Base-by-base conservation (phyloP, 2,797 vertebrate genomes). In the Toxotes lorentzi region DNA sequence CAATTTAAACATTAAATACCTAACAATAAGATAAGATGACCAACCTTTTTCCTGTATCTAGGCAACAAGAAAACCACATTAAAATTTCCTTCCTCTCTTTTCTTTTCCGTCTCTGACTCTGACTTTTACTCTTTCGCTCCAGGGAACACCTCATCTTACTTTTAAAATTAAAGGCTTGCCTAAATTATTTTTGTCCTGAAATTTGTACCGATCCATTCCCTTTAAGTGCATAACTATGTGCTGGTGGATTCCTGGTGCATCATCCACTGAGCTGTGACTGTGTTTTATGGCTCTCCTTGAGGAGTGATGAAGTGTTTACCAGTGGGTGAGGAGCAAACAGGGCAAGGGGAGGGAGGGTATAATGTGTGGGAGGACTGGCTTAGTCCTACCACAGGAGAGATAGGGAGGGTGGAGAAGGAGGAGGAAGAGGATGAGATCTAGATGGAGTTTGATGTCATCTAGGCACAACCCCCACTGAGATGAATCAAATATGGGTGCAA, bases 301-400 rank as follows among this genome's bases (percentile, higher is more conserved):
- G 91, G 85, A 86, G 78, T 92, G 91, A 94, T 93, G 86, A 91
- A 93, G 92, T 91, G 89, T 92, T 91, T 94, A 91, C 89, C 85
- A 79, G 83, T 86, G 79, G 81, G 74, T 84, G 84, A 88, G 83
- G 86, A 82, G 79, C 81, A 83, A 82, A 72, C 76, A 86, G 65
- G 70, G 64, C 69, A 58, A 73, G 70, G 63, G 79, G 27, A 38
- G 58, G 53, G 23, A n/a, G 54, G 50, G 7, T 2, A 5, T 40
- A 73, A 76, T 84, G 81, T 80, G 90, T 78, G 84, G 87, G 80
- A 78, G 78, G 70, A 76, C 70, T 81, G 23, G 57, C 68, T 89
- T 76, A 60, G 77, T 76, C 51, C 27, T 38, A 77, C 76, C 64
- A 66, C 58, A 73, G 62, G 23, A 80, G 35, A 47, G 74, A 72